These are phyloP conservation scores for Sebastes paucispinis DNA, from an alignment of 2,797 vertebrate species.

Conservation along the genomic window DNA sequence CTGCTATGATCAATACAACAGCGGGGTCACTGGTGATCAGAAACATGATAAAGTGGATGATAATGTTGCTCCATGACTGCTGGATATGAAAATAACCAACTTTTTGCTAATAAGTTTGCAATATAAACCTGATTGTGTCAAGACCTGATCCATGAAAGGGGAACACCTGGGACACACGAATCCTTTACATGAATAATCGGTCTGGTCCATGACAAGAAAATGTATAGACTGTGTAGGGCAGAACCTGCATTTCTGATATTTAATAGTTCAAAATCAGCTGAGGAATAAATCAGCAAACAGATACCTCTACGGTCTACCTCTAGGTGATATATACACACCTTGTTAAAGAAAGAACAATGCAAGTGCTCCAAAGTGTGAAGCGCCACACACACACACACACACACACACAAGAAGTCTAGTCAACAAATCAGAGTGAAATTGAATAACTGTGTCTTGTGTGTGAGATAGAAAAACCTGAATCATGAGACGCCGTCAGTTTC, in stretches of 20 bases:
- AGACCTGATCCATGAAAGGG: neutral
- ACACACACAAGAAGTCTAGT: neutral
- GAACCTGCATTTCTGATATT: neutral
- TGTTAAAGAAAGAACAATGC: neutral
- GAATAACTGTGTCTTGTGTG: conserved; percentile 10
- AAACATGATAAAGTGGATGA: neutral
- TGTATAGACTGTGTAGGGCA: neutral
- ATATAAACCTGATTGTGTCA: neutral
- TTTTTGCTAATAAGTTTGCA: neutral
- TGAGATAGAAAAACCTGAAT: conserved; percentile 14
- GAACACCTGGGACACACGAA: neutral
- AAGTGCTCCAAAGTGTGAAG: neutral
- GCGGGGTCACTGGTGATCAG: neutral
- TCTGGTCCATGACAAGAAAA: neutral
- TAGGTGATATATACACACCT: neutral
- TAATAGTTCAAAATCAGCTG: neutral
- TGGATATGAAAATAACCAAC: neutral
- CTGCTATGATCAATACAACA: neutral
- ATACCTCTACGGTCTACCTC: neutral
- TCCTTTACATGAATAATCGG: neutral
- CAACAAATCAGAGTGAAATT: conserved; percentile 23
- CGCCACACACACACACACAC: too few relatives aligned
- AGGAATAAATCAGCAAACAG: neutral
- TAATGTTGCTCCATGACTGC: neutral
- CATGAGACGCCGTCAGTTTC: conserved; percentile 37